Evolutionary conservation across 2,888 invertebrate genomes (phyloP).

Genomic region (Amphipyra tragopoginis): DNA sequence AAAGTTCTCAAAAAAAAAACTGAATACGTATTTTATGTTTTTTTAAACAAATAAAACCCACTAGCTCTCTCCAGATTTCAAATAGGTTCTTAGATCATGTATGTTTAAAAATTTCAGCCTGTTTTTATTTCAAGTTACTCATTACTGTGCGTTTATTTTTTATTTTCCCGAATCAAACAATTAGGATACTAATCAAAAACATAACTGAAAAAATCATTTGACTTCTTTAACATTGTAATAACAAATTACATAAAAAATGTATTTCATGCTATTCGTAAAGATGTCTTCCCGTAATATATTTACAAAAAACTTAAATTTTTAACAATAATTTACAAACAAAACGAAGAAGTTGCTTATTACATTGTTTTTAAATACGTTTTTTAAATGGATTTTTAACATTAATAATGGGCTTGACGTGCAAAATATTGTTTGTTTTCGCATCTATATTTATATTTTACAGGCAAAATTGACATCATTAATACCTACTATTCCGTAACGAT

Average conservation of each 20-base stretch:
- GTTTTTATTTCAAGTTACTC: conserved; percentile 19
- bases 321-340: conserved; percentile 46
- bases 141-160: conserved; percentile 29
- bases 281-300: conserved; percentile 24
- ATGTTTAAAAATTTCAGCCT: conserved; percentile 1
- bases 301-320: conserved; percentile 31
- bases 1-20: too few species aligned
- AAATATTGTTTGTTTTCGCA: conserved; percentile 32
- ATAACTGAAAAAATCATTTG: conserved; percentile 1
- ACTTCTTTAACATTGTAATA: conserved; percentile 10
- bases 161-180: conserved; percentile 19
- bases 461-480: conserved; percentile 39
- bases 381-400: conserved; percentile 9
- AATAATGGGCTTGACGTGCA: conserved; percentile 32
- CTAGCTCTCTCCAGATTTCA: too few species aligned
- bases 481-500: conserved; percentile 22
- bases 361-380: conserved; percentile 13
- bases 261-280: background rate
- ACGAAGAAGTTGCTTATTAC: conserved; percentile 4
- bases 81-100: background rate
- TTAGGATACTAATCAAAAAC: conserved; percentile 7
- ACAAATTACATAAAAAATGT: background rate
- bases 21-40: too few species aligned
- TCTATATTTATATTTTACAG: conserved; percentile 14
- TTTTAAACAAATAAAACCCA: too few species aligned